Evolutionary conservation across 2,888 invertebrate species (phyloP).

Genomic region (Platerodrilus igneus): DNA sequence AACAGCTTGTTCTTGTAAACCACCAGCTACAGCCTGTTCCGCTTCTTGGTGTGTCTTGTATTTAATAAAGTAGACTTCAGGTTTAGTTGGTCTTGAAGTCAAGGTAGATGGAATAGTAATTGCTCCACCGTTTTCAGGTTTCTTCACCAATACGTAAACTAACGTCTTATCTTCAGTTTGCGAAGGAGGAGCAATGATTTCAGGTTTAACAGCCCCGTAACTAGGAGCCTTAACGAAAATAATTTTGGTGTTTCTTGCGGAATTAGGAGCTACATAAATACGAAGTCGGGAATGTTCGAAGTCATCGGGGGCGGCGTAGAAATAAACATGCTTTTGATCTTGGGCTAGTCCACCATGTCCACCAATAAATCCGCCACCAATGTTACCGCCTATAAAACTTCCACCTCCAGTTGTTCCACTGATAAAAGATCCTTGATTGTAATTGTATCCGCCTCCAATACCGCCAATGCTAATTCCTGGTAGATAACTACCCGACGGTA

Average conservation of each 20-base stretch:
- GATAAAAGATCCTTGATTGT: no score
- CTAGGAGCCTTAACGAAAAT: constrained; percentile 49
- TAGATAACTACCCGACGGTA: constrained; percentile 10
- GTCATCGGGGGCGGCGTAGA: constrained; percentile 42
- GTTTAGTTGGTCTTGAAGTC: constrained; percentile 77
- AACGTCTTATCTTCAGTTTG: constrained; percentile 41
- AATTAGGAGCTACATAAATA: constrained; percentile 33
- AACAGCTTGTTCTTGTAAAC: constrained; percentile 13
- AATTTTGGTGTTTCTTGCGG: constrained; percentile 46
- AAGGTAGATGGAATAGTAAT: constrained; percentile 68
- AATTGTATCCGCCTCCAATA: no score
- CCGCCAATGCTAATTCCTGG: background rate
- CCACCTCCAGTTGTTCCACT: no score
- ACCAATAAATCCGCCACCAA: constrained; percentile 4
- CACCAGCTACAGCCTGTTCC: constrained; percentile 24
- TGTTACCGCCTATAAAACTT: background rate
- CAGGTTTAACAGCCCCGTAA: constrained; percentile 31
- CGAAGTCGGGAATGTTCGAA: constrained; percentile 32
- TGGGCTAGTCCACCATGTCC: constrained; percentile 15
- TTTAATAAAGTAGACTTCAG: constrained; percentile 84
- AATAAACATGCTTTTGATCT: constrained; percentile 39
- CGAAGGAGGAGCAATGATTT: constrained; percentile 32
- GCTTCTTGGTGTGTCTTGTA: constrained; percentile 54
- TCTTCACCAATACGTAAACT: constrained; percentile 45
- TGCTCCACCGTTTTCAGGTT: constrained; percentile 74